These are phyloP conservation scores for Silvanus unidentatus DNA, from an alignment of 2,888 invertebrate genomes.

Conservation along the genomic window DNA sequence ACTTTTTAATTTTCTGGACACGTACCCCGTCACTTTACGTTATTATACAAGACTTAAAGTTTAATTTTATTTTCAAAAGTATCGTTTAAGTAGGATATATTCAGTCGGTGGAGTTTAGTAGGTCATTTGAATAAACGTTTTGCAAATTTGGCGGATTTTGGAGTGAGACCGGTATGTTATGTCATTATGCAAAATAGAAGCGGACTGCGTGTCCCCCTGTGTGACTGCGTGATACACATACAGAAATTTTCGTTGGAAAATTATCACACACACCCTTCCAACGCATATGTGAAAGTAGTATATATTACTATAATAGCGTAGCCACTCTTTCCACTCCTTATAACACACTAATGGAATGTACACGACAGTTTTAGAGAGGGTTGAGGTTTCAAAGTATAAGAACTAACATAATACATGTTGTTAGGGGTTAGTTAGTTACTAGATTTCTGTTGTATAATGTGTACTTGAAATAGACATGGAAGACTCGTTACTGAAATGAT, in stretches of 20 bases:
- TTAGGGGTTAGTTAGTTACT: too few relatives aligned
- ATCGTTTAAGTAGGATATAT: constrained; percentile 24
- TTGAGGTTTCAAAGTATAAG: too few relatives aligned
- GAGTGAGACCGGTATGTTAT: constrained; percentile 27
- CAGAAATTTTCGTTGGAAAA: constrained; percentile 22
- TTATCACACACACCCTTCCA: constrained; percentile 12
- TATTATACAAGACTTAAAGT: constrained; percentile 26
- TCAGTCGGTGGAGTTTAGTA: constrained; percentile 17
- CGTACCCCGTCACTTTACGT: constrained; percentile 23
- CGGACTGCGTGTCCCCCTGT: constrained; percentile 28
- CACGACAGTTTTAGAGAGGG: too few relatives aligned
- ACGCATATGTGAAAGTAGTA: constrained; percentile 5
- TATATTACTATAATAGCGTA: too few relatives aligned
- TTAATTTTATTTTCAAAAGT: constrained; percentile 27
- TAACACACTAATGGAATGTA: too few relatives aligned
- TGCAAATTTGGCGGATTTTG: constrained; percentile 39
- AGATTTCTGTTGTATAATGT: too few relatives aligned
- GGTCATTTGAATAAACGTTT: constrained; percentile 39
- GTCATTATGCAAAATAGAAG: constrained; percentile 34
- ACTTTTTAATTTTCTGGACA: constrained; percentile 23
- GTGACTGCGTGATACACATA: constrained; percentile 31
- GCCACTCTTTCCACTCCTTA: too few relatives aligned
- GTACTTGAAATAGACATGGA: too few relatives aligned
- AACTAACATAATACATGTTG: too few relatives aligned
- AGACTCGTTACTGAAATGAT: too few relatives aligned